These are phyloP conservation scores for Mustelus asterias DNA, from an alignment of 2,113 vertebrate genomes.

Conservation along the genomic window DNA sequence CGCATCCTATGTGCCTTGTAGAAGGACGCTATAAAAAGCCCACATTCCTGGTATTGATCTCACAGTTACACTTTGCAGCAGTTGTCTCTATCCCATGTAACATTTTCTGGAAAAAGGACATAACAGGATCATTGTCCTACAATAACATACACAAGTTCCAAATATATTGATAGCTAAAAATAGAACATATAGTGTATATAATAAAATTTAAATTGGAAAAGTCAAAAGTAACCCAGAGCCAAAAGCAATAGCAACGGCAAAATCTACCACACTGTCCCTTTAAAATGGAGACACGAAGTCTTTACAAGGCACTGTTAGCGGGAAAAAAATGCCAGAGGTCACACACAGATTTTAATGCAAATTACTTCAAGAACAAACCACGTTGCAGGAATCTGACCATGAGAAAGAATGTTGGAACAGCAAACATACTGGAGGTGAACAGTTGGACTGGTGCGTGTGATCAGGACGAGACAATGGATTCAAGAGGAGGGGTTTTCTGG, in stretches of 20 bases:
- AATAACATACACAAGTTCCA: neutral
- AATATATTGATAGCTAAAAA: neutral
- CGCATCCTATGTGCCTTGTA: neutral
- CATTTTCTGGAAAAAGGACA: neutral
- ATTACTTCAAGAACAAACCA: constrained; percentile 20
- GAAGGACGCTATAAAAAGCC: neutral
- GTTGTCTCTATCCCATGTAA: neutral
- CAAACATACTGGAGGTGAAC: constrained; percentile 35
- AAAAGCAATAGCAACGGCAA: neutral
- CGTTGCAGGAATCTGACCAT: constrained; percentile 21
- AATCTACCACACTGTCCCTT: neutral
- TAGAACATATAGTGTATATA: neutral
- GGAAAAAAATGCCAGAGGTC: neutral
- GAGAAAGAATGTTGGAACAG: constrained; percentile 24
- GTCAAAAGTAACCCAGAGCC: neutral
- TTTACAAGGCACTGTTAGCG: neutral
- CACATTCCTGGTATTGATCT: neutral
- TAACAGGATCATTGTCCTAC: neutral
- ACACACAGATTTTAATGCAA: constrained; percentile 32
- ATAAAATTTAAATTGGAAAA: neutral
- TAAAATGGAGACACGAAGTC: neutral
- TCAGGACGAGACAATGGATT: constrained; percentile 21
- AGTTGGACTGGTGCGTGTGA: constrained; percentile 28
- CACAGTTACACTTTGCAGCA: neutral
- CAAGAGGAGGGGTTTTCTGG: constrained; percentile 31